Percentiles rank a stretch among this genome's conserved stretches.
phyloP scores from a whole-genome alignment of 2,113 vertebrate genomes.

The Bombycilla garrulus region DNA sequence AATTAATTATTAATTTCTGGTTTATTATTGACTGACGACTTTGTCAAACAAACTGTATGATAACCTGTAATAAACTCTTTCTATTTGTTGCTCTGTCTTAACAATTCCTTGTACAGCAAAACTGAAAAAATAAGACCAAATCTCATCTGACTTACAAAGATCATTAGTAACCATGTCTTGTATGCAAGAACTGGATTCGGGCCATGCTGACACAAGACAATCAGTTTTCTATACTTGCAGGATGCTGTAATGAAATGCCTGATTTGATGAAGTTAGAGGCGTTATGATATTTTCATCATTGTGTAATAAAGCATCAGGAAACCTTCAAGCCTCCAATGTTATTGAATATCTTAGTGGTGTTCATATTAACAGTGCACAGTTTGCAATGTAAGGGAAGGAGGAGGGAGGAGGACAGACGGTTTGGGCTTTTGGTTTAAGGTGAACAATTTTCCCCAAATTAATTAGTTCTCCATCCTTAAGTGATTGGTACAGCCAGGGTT shows the following conservation, averaged over 20 bases:
- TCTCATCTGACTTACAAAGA: slow-evolving; percentile 35
- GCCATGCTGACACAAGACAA: slow-evolving; percentile 33
- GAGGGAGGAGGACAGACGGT: fast-evolving
- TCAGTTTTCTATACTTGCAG: slow-evolving; percentile 11
- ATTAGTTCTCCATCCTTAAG: not conserved
- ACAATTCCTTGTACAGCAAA: not conserved
- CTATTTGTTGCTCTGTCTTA: slow-evolving; percentile 19
- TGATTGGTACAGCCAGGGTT: not conserved
- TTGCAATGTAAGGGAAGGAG: not conserved
- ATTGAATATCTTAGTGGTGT: not conserved
- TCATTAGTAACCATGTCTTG: slow-evolving; percentile 35
- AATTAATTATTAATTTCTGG: slow-evolving; percentile 29
- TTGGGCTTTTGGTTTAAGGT: not conserved
- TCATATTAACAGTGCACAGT: not conserved
- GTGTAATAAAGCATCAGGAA: slow-evolving; percentile 46
- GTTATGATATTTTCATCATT: slow-evolving; percentile 23
- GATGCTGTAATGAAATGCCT: slow-evolving; percentile 16
- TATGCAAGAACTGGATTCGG: not conserved
- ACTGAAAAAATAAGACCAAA: slow-evolving; percentile 13
- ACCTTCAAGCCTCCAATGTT: not conserved
- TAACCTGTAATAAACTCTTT: slow-evolving; percentile 34
- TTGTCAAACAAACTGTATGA: not conserved
- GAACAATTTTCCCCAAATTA: not conserved
- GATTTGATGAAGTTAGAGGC: slow-evolving; percentile 48
- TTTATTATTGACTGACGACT: slow-evolving; percentile 16